These are phyloP conservation scores for Corbicula japonica DNA, from an alignment of 2,888 invertebrate genomes.

Conservation along the genomic window DNA sequence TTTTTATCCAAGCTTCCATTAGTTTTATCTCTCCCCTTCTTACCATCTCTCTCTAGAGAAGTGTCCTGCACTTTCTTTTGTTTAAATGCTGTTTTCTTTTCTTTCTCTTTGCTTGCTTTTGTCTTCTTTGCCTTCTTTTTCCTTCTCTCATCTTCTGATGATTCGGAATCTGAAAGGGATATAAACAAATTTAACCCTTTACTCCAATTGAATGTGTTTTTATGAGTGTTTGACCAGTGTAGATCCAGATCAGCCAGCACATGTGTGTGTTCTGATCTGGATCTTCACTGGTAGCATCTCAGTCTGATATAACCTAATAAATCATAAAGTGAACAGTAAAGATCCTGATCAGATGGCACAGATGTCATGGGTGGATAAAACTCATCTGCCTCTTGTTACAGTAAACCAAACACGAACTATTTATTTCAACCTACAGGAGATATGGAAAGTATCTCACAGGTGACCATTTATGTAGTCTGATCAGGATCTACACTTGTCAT, in stretches of 20 bases:
- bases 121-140: no score
- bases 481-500: no score
- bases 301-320: neutral
- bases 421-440: no score
- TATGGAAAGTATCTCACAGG: no score
- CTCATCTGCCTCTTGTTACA: no score
- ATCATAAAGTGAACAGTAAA: no score
- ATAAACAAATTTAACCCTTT: neutral
- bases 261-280: neutral
- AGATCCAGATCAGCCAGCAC: neutral
- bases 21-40: slow-evolving; percentile 23
- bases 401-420: no score
- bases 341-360: no score
- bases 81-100: slow-evolving; percentile 29
- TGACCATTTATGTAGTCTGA: no score
- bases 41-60: slow-evolving; percentile 22
- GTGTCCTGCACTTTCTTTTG: slow-evolving; percentile 23
- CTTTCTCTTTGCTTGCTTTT: no score
- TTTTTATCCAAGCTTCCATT: slow-evolving; percentile 37
- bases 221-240: neutral
- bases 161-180: slow-evolving; percentile 51
- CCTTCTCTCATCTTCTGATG: slow-evolving; percentile 69
- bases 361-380: no score
- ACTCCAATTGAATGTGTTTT: neutral
- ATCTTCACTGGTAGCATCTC: neutral